A percentile compares a stretch with the other conserved stretches of the same genome.
Evolutionary conservation across 2,888 invertebrate species (phyloP).

Genomic region (Andricus quercusramuli): DNA sequence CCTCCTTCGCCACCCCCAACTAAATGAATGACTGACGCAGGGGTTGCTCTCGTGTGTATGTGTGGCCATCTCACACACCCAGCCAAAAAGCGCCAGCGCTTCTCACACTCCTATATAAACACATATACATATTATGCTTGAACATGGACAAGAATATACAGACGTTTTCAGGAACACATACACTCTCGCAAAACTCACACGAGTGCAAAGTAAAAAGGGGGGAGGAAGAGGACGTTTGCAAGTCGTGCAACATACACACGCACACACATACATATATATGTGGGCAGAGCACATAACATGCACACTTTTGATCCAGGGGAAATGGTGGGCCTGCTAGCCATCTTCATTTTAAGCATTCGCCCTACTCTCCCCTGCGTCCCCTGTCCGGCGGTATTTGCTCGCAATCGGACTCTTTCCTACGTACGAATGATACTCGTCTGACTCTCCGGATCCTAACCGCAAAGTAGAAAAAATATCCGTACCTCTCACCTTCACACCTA

Average conservation of each 20-base stretch:
- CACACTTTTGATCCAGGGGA: constrained; percentile 66
- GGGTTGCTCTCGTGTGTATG: constrained; percentile 60
- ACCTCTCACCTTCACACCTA: neutral
- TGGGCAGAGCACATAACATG: neutral
- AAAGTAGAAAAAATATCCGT: neutral
- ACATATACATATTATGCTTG: neutral
- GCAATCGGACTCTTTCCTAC: constrained; percentile 68
- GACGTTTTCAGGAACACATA: constrained; percentile 39
- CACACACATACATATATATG: neutral
- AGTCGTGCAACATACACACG: neutral
- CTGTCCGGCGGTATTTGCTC: constrained; percentile 70
- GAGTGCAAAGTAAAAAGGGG: constrained; percentile 41
- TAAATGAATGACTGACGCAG: constrained; percentile 78
- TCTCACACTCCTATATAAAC: constrained; percentile 48
- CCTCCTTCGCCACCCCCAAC: constrained; percentile 81
- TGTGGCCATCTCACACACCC: constrained; percentile 30
- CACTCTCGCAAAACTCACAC: constrained; percentile 47
- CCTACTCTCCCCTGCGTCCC: constrained; percentile 60
- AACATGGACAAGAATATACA: neutral
- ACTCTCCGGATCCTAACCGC: neutral
- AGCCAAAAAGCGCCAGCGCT: constrained; percentile 44
- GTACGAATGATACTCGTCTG: constrained; percentile 3
- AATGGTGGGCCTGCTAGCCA: constrained; percentile 81
- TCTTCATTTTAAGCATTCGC: constrained; percentile 80
- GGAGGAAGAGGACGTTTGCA: constrained; percentile 40